These are phyloP conservation scores for Galemys pyrenaicus DNA, from an alignment of 2,113 vertebrate genomes.

Conservation along the genomic window DNA sequence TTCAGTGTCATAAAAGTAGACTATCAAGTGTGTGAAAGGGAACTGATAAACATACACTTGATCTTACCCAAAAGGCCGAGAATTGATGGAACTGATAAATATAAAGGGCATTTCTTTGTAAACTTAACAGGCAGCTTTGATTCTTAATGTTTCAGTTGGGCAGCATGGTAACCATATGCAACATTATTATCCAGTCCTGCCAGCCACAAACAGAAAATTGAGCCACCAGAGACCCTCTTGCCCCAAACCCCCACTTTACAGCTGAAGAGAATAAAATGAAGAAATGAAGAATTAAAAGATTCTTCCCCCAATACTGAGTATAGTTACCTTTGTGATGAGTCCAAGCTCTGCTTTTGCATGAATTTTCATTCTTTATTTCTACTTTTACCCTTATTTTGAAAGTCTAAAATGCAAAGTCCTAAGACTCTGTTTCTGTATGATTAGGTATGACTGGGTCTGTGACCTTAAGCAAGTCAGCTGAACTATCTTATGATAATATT, in stretches of 20 bases:
- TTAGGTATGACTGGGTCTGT: background rate
- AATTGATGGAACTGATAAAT: background rate
- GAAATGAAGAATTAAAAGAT: background rate
- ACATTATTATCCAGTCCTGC: background rate
- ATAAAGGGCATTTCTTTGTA: background rate
- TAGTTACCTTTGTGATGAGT: background rate
- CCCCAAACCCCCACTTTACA: background rate
- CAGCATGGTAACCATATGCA: fast-evolving
- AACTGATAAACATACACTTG: background rate
- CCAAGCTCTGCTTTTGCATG: background rate
- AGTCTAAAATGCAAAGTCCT: background rate
- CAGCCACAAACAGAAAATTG: background rate
- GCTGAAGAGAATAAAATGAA: background rate
- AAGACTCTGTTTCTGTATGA: background rate
- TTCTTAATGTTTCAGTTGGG: background rate
- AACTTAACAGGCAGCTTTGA: background rate
- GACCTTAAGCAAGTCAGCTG: background rate
- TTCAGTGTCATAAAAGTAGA: background rate
- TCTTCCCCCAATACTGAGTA: background rate
- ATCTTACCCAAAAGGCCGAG: too few species aligned
- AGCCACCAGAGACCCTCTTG: background rate
- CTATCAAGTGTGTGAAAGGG: background rate
- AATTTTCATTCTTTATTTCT: background rate
- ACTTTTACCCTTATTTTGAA: background rate
- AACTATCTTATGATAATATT: background rate